Conservation (phyloP, 2,888 invertebrate genomes). For the Xylocampa areola region DNA sequence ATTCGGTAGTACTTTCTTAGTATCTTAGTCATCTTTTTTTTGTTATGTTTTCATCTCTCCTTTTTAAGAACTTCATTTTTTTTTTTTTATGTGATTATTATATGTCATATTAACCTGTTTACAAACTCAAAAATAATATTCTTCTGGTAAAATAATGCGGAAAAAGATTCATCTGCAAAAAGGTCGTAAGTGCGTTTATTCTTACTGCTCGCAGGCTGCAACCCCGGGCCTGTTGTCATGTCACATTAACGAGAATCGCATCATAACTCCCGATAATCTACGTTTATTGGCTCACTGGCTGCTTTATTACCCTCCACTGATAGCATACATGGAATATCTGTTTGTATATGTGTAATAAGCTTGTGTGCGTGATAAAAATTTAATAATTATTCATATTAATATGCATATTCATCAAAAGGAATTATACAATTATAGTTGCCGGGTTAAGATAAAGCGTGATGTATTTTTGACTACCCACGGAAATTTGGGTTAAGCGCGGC, state of each 20-base stretch:
- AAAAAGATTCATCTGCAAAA: constrained; percentile 2
- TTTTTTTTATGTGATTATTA: background rate
- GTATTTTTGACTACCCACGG: too few species aligned
- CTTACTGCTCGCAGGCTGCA: constrained; percentile 43
- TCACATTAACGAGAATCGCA: constrained; percentile 87
- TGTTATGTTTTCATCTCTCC: too few species aligned
- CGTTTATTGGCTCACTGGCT: constrained; percentile 86
- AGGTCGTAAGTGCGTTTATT: constrained; percentile 26
- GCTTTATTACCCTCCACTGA: constrained; percentile 76
- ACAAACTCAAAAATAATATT: background rate
- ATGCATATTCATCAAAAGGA: too few species aligned
- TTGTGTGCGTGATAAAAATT: constrained; percentile 14
- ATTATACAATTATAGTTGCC: too few species aligned
- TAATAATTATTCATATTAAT: too few species aligned
- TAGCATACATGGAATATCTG: constrained; percentile 50
- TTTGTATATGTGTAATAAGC: constrained; percentile 19
- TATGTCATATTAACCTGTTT: background rate
- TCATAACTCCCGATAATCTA: constrained; percentile 89
- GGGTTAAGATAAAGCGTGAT: too few species aligned
- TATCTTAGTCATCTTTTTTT: too few species aligned
- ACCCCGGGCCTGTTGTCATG: constrained; percentile 85
- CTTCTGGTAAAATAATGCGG: background rate
- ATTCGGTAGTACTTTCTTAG: too few species aligned
- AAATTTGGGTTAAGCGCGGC: too few species aligned
- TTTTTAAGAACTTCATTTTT: background rate